These are phyloP conservation scores for Hydropsyche betteni DNA, from an alignment of 2,888 invertebrate species.

Conservation along the genomic window DNA sequence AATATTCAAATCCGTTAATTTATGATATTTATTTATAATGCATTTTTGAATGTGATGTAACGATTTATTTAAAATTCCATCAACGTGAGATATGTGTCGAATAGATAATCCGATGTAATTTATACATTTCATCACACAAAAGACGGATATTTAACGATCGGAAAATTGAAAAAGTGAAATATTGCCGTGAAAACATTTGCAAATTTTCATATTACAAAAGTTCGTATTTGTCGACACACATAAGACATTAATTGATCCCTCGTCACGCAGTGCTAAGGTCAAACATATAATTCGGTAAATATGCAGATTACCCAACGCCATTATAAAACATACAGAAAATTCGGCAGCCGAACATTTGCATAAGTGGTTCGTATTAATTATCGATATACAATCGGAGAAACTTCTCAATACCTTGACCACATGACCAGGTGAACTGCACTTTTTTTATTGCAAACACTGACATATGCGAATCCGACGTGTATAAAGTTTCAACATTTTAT, in stretches of 20 bases:
- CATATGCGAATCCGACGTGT: too few relatives aligned
- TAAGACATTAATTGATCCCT: slow-evolving; percentile 4
- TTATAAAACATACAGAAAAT: slow-evolving; percentile 6
- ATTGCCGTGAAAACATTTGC: background rate
- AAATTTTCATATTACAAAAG: too few relatives aligned
- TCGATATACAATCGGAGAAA: background rate
- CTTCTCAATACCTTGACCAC: slow-evolving; percentile 7
- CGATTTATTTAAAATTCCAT: too few relatives aligned
- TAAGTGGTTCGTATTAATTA: slow-evolving; percentile 31
- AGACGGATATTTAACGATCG: too few relatives aligned
- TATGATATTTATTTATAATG: too few relatives aligned
- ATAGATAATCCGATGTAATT: background rate
- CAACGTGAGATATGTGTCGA: too few relatives aligned
- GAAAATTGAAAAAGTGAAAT: too few relatives aligned
- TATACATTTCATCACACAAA: slow-evolving; percentile 4
- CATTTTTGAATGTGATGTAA: too few relatives aligned
- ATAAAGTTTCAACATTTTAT: too few relatives aligned
- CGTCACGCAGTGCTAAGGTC: slow-evolving; percentile 25
- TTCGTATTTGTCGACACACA: too few relatives aligned
- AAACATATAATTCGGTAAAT: slow-evolving; percentile 20
- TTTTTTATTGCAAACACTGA: too few relatives aligned
- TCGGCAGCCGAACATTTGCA: slow-evolving; percentile 18
- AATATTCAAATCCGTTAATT: too few relatives aligned
- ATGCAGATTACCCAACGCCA: slow-evolving; percentile 6
- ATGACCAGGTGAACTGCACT: slow-evolving; percentile 8